A percentile compares a stretch with the other conserved stretches of the same genome.
Conservation (phyloP, 2,113 vertebrate genomes). For the Orthonyx spaldingii region DNA sequence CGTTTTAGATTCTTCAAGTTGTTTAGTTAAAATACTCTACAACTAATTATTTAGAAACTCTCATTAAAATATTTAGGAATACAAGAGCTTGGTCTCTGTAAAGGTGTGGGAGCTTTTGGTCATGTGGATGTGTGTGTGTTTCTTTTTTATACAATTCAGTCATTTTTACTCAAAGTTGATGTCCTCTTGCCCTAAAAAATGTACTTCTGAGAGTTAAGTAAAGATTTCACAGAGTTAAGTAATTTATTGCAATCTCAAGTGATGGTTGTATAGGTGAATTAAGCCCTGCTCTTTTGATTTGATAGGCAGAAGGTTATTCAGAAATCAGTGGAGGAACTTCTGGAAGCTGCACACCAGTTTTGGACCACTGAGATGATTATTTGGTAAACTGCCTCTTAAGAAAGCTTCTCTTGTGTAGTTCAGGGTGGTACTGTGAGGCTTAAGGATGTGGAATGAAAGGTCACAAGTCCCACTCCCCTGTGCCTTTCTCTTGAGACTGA, state of each 20-base stretch:
- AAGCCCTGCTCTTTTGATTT: not conserved
- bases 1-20: not conserved
- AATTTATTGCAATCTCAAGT: not conserved
- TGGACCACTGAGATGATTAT: not conserved
- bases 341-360: not conserved
- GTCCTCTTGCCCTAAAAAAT: not conserved
- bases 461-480: not conserved
- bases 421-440: not conserved
- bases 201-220: not conserved
- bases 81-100: not conserved
- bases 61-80: not conserved
- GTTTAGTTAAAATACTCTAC: not conserved
- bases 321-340: not conserved
- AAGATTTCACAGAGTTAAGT: not conserved
- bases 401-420: not conserved
- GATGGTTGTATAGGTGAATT: not conserved
- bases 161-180: not conserved
- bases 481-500: not conserved
- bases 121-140: not conserved
- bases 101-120: not conserved
- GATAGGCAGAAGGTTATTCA: not conserved
- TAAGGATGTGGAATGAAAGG: not conserved
- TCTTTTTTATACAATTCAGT: not conserved
- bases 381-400: not conserved
- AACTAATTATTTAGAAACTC: not conserved